These are phyloP conservation scores for Pogona vitticeps DNA, from an alignment of 2,113 vertebrate genomes.

Conservation along the genomic window DNA sequence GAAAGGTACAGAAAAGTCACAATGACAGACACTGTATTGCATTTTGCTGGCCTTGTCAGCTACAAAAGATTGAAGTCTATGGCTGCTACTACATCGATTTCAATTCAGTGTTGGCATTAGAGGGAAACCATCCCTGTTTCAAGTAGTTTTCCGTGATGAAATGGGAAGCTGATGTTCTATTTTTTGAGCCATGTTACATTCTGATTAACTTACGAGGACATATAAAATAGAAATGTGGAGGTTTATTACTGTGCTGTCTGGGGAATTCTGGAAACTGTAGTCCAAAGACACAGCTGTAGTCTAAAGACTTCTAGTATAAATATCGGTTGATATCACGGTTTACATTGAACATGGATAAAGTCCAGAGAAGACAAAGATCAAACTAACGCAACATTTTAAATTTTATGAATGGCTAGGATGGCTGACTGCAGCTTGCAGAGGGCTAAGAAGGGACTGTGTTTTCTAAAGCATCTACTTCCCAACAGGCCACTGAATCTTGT, in stretches of 20 bases:
- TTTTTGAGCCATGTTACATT: not conserved
- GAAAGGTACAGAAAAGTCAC: constrained; percentile 61
- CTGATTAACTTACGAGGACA: not conserved
- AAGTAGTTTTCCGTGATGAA: constrained; percentile 8
- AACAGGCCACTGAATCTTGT: no score
- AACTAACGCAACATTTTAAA: not conserved
- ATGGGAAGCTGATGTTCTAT: not conserved
- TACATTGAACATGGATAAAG: not conserved
- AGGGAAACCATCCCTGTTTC: constrained; percentile 3
- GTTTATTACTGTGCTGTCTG: not conserved
- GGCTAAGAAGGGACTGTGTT: no score
- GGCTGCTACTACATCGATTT: not conserved
- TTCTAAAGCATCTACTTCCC: no score
- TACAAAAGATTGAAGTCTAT: constrained; percentile 32
- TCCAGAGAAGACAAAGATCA: not conserved
- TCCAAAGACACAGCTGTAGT: no score
- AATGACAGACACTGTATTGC: constrained; percentile 22
- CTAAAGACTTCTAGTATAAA: no score
- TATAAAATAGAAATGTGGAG: not conserved
- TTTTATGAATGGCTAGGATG: not conserved
- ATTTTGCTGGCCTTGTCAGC: constrained; percentile 52
- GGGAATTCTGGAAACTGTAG: not conserved
- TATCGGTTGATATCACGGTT: not conserved
- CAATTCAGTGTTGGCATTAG: constrained; percentile 15
- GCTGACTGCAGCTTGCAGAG: no score